A percentile compares a stretch with the other conserved stretches of the same genome.
Evolutionary conservation across 2,888 invertebrate genomes (phyloP).

Genomic region (Hemaris fuciformis): DNA sequence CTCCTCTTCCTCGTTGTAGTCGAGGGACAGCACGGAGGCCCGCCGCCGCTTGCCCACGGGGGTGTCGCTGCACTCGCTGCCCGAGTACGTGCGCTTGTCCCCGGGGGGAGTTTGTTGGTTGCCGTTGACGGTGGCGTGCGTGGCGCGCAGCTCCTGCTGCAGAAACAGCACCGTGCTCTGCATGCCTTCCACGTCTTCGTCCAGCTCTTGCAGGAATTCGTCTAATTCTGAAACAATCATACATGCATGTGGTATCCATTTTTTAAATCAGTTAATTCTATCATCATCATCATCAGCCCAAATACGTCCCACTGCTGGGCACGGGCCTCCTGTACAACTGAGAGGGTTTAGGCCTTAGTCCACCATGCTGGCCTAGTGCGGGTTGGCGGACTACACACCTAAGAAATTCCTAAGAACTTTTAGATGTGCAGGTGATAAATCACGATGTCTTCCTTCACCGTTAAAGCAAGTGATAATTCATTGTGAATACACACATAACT

Average conservation of each 20-base stretch:
- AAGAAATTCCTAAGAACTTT: too few relatives aligned
- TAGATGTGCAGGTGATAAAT: too few relatives aligned
- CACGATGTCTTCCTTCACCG: too few relatives aligned
- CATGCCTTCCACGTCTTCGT: slow-evolving; percentile 99
- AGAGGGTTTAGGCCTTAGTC: too few relatives aligned
- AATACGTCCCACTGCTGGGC: too few relatives aligned
- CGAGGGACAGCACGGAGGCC: slow-evolving; percentile 86
- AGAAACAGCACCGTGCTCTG: slow-evolving; percentile 97
- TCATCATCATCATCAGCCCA: too few relatives aligned
- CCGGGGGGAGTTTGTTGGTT: slow-evolving; percentile 49
- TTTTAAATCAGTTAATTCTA: not conserved
- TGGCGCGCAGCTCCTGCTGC: slow-evolving; percentile 94
- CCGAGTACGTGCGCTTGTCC: slow-evolving; percentile 72
- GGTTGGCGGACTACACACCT: too few relatives aligned
- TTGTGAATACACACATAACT: too few relatives aligned
- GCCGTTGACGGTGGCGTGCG: slow-evolving; percentile 76
- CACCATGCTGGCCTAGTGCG: too few relatives aligned
- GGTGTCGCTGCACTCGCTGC: slow-evolving; percentile 66
- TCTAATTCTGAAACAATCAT: slow-evolving; percentile 88
- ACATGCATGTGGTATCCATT: not conserved
- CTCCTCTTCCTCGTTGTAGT: slow-evolving; percentile 88
- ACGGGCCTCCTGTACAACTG: too few relatives aligned
- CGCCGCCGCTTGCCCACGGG: slow-evolving; percentile 85
- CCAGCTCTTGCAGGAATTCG: slow-evolving; percentile 96
- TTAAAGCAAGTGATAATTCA: too few relatives aligned